Evolutionary conservation across 2,888 invertebrate species (phyloP), one percentile per base, ranked within the genome.

Genomic region (Andrena chrysosceles): DNA sequence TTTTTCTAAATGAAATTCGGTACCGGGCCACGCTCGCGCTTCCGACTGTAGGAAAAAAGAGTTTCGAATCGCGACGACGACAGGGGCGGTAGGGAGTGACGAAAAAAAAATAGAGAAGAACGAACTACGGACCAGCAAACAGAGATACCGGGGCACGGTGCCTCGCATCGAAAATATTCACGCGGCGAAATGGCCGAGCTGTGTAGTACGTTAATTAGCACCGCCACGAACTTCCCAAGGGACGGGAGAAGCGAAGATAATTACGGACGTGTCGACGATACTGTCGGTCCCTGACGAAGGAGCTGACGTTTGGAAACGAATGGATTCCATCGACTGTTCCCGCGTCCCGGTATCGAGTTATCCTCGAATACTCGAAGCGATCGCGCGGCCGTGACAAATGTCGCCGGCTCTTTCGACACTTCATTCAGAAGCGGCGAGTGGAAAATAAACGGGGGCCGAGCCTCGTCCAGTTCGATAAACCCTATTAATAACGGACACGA

Each of bases 231-330:
- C 56, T 66, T 85, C 87, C 83, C 85, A 77, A 87, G 87, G 89
- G 87, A 85, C 78, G 56, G 85, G 74, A 75, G 54, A 89, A 85
- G 78, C 85, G 85, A 81, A 79, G 87, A 87, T 87, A 87, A 87
- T 87, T 85, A 89, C 85, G 79, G 73, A 87, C 85, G 83, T 85
- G 87, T 87, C 89, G 85, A 89, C 87, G 87, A 85, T 82, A 87
- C 86, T 83, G 86, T 87, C 89, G 89, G 69, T 72, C 82, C 75
- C 77, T 83, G 87, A 86, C 85, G 87, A 87, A 87, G 87, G 85
- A 87, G 84, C 70, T 87, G 87, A 89, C 89, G 80, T 83, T 83
- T 78, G 75, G 59, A 85, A 87, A 87, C 85, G 85, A 84, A 84
- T 87, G 89, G 85, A 89, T 87, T 77, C 81, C 77, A 83, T 81